Percentiles rank a stretch among this genome's conserved stretches.
Evolutionary conservation across 2,113 vertebrate species (phyloP).

Genomic region (Rattus norvegicus): DNA sequence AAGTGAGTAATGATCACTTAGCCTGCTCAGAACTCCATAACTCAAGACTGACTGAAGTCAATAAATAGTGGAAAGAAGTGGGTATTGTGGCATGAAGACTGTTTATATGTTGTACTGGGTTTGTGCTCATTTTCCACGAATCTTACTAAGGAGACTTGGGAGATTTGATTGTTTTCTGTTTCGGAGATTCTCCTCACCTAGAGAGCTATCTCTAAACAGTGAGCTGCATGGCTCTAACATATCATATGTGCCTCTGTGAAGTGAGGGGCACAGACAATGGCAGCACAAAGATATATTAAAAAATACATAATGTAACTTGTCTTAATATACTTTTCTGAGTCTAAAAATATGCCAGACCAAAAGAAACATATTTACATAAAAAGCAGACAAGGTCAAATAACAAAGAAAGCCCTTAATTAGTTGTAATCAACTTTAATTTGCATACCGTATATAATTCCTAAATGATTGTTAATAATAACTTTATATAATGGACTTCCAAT

Average conservation of each 20-base stretch:
- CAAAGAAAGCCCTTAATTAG: slow-evolving; percentile 99
- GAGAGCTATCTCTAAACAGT: slow-evolving; percentile 63
- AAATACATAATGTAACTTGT: slow-evolving; percentile 94
- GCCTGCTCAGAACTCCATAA: slow-evolving; percentile 77
- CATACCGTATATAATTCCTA: slow-evolving; percentile 98
- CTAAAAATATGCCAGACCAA: slow-evolving; percentile 95
- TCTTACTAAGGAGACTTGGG: slow-evolving; percentile 67
- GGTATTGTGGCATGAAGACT: slow-evolving; percentile 84
- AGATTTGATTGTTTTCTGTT: slow-evolving; percentile 65
- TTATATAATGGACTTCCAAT: slow-evolving; percentile 99
- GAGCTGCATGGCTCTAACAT: not conserved
- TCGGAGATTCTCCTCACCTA: slow-evolving; percentile 38
- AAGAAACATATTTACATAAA: slow-evolving; percentile 99
- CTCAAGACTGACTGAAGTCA: slow-evolving; percentile 78
- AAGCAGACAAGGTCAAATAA: slow-evolving; percentile 99
- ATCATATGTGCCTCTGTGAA: slow-evolving; percentile 76
- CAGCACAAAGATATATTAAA: slow-evolving; percentile 88
- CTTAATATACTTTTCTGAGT: slow-evolving; percentile 94
- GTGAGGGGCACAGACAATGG: slow-evolving; percentile 85
- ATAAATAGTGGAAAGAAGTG: slow-evolving; percentile 84
- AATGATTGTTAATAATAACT: slow-evolving; percentile 99
- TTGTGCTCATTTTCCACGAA: slow-evolving; percentile 74
- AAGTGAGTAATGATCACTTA: slow-evolving; percentile 78
- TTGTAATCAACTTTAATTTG: slow-evolving; percentile 99
- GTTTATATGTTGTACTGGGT: slow-evolving; percentile 77